Conservation (phyloP, 2,888 invertebrate genomes). For the Pherbina coryleti region DNA sequence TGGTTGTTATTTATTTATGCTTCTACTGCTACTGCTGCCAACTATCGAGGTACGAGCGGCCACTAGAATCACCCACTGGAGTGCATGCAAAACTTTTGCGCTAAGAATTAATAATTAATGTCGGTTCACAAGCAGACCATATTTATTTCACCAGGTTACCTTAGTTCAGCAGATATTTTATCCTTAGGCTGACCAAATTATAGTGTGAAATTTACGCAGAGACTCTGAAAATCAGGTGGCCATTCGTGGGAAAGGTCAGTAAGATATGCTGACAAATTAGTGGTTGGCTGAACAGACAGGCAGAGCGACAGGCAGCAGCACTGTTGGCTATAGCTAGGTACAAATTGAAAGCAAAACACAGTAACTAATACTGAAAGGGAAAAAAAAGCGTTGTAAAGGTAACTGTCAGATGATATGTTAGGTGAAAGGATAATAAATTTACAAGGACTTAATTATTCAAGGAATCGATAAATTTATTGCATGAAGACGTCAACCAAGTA, state of each 20-base stretch:
- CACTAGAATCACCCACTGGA: background rate
- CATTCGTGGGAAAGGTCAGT: background rate
- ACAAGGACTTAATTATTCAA: no score
- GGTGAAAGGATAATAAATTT: no score
- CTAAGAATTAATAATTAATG: conserved; percentile 19
- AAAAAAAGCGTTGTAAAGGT: background rate
- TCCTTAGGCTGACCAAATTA: background rate
- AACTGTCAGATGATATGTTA: no score
- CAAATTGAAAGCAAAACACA: background rate
- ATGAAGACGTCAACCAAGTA: no score
- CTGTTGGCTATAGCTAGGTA: background rate
- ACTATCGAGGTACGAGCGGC: background rate
- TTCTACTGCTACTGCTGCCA: background rate
- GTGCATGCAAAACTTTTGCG: conserved; percentile 10
- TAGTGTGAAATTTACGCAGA: background rate
- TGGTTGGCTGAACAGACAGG: background rate
- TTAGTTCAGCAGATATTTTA: background rate
- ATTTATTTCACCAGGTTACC: background rate
- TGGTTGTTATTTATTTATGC: background rate
- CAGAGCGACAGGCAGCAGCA: no score
- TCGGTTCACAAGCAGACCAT: background rate
- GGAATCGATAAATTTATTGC: no score
- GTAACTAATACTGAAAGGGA: background rate
- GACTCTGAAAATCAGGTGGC: background rate
- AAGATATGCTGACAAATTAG: background rate